A percentile compares a stretch with the other conserved stretches of the same genome.
phyloP scores from a whole-genome alignment of 2,797 vertebrate genomes.

The Chrosomus eos region DNA sequence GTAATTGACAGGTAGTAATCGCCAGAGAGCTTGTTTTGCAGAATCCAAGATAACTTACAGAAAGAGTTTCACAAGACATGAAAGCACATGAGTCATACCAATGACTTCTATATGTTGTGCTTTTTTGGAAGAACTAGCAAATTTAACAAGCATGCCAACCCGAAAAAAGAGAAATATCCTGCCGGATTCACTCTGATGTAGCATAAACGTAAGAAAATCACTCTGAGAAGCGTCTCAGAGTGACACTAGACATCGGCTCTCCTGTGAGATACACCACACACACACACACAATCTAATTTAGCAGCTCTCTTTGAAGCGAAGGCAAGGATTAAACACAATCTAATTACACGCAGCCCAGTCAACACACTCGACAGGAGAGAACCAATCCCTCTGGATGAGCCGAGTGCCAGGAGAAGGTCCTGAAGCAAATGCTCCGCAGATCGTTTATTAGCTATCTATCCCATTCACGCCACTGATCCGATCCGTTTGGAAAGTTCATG shows the following conservation, averaged over 20 bases:
- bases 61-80: slow-evolving; percentile 55
- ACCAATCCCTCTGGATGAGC: background rate
- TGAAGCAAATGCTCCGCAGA: background rate
- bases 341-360: slow-evolving; percentile 77
- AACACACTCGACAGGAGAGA: slow-evolving; percentile 63
- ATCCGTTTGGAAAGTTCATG: background rate
- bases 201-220: slow-evolving; percentile 52
- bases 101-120: background rate
- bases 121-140: background rate
- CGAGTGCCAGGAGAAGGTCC: background rate
- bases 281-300: slow-evolving; percentile 79
- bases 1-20: slow-evolving; percentile 23
- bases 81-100: background rate
- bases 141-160: background rate
- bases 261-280: slow-evolving; percentile 66
- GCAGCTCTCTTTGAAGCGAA: slow-evolving; percentile 71
- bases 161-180: background rate
- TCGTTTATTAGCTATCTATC: background rate
- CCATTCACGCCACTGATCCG: background rate
- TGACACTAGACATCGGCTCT: slow-evolving; percentile 57
- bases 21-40: background rate
- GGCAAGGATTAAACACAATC: slow-evolving; percentile 76
- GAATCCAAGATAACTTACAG: background rate
- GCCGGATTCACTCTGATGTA: slow-evolving; percentile 39
- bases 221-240: background rate